Conservation (phyloP, 2,113 vertebrate species). For the Pygoscelis adeliae region DNA sequence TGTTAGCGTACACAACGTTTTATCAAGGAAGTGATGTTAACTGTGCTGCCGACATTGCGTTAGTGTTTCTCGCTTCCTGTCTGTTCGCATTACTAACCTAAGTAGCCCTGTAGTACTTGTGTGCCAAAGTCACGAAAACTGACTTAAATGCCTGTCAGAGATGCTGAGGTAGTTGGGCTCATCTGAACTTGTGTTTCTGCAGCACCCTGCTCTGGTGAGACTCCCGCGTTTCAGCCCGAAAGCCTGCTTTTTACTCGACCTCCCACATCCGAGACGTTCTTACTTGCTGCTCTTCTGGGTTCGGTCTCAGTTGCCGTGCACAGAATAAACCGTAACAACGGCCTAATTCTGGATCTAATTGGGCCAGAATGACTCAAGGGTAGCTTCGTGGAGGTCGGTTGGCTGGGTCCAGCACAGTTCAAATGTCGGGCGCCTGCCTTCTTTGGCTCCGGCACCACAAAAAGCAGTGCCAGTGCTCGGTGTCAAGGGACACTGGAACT, state of each 20-base stretch:
- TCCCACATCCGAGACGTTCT: background rate
- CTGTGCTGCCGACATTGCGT: background rate
- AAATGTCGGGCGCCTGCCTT: background rate
- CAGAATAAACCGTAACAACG: background rate
- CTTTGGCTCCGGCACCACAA: fast-evolving
- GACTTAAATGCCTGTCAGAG: background rate
- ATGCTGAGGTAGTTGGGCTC: background rate
- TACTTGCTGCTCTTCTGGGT: background rate
- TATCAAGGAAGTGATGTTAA: background rate
- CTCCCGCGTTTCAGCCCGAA: background rate
- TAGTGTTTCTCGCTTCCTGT: conserved; percentile 13
- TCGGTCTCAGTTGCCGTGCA: background rate
- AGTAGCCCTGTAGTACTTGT: background rate
- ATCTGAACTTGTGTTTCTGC: background rate
- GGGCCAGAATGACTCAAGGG: background rate
- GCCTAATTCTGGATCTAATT: background rate
- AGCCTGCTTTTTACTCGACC: background rate
- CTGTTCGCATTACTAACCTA: background rate
- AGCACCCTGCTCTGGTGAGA: background rate
- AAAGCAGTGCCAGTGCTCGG: background rate
- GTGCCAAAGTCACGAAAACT: background rate
- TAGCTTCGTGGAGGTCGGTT: background rate
- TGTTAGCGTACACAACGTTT: background rate
- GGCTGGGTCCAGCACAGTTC: background rate
- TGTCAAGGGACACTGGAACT: background rate